Evolutionary conservation across 2,888 invertebrate genomes (phyloP).

Genomic region (Drosophila longiperda): DNA sequence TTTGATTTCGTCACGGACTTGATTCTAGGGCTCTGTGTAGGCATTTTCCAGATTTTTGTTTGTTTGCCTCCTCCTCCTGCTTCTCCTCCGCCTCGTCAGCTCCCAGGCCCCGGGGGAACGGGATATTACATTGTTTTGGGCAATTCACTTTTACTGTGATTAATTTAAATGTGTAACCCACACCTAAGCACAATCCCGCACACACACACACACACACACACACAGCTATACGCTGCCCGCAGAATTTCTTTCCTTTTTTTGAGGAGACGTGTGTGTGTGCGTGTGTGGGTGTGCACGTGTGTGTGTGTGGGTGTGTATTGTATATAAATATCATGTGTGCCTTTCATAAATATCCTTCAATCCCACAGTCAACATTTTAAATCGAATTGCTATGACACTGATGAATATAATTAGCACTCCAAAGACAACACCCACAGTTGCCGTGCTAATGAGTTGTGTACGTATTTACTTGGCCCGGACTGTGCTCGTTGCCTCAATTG

Average conservation of each 20-base stretch:
- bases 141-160: constrained; percentile 80
- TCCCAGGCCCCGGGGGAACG: constrained; percentile 70
- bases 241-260: constrained; percentile 34
- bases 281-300: background rate
- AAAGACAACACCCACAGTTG: constrained; percentile 74
- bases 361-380: constrained; percentile 66
- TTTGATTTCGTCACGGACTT: constrained; percentile 74
- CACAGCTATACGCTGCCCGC: constrained; percentile 27
- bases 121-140: constrained; percentile 79
- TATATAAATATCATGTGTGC: constrained; percentile 64
- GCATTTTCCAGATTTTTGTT: constrained; percentile 76
- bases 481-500: constrained; percentile 32
- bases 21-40: constrained; percentile 31
- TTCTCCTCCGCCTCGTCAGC: constrained; percentile 13
- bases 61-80: constrained; percentile 32
- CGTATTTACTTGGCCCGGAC: constrained; percentile 21
- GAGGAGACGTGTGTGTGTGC: background rate
- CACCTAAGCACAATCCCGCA: background rate
- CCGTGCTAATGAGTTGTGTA: constrained; percentile 64
- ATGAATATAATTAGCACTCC: constrained; percentile 69
- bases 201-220: background rate
- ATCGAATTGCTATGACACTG: constrained; percentile 70
- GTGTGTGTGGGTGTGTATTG: background rate
- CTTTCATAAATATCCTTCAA: constrained; percentile 70
- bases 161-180: constrained; percentile 71